A percentile compares a stretch with the other conserved stretches of the same genome.
These are phyloP conservation scores for Endomychus coccineus DNA, from an alignment of 2,888 invertebrate species.

Conservation along the genomic window DNA sequence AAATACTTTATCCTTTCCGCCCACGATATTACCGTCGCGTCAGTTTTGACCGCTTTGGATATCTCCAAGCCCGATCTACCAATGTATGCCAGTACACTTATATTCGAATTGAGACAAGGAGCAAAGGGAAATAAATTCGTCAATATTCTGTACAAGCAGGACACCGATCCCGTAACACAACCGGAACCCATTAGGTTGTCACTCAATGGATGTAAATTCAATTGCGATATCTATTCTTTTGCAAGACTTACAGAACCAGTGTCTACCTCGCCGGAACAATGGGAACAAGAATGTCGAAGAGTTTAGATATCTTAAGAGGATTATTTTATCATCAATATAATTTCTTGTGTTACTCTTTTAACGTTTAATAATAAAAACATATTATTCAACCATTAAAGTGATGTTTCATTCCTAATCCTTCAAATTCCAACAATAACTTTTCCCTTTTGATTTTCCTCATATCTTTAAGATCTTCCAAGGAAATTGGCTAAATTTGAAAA, in stretches of 20 bases:
- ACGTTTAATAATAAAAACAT: no score
- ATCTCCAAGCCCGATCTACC: slow-evolving; percentile 59
- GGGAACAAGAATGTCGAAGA: no score
- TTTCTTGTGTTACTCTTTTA: no score
- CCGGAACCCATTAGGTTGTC: slow-evolving; percentile 52
- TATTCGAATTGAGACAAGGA: slow-evolving; percentile 56
- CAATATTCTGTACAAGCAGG: slow-evolving; percentile 57
- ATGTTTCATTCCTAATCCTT: no score
- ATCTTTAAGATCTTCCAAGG: no score
- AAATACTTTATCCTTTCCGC: slow-evolving; percentile 46
- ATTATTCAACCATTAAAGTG: no score
- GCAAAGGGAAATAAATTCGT: slow-evolving; percentile 34
- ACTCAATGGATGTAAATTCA: slow-evolving; percentile 57
- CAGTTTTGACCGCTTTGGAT: slow-evolving; percentile 58
- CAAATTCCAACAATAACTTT: no score
- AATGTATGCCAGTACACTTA: slow-evolving; percentile 55
- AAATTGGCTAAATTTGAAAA: no score
- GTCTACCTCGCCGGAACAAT: slow-evolving; percentile 49
- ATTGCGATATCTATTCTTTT: slow-evolving; percentile 57
- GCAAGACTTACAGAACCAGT: slow-evolving; percentile 51
- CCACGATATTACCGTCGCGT: slow-evolving; percentile 69
- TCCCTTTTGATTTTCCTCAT: no score
- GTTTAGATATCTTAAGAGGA: no score
- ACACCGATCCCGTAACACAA: no score
- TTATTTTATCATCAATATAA: no score